A percentile compares a stretch with the other conserved stretches of the same genome.
Evolutionary conservation across 2,113 vertebrate species (phyloP).

Genomic region (Poeciliopsis prolifica): DNA sequence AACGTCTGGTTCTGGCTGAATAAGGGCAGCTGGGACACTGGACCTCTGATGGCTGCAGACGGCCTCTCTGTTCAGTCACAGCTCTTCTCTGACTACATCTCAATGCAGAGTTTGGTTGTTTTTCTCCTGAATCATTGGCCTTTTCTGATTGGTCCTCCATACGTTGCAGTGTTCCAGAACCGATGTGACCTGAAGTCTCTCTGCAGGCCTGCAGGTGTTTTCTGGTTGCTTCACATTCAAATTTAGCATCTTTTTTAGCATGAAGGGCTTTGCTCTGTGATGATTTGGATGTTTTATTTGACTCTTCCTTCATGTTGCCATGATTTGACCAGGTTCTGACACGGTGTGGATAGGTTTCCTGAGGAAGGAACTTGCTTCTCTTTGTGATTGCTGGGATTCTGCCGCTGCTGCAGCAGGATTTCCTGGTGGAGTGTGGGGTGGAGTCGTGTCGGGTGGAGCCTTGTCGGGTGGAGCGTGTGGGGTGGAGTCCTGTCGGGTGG

Average conservation of each 20-base stretch:
- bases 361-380: not conserved
- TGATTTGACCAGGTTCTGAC: constrained; percentile 1
- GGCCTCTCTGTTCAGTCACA: constrained; percentile 82
- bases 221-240: constrained; percentile 84
- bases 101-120: constrained; percentile 81
- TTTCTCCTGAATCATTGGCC: not conserved
- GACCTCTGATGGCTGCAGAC: constrained; percentile 76
- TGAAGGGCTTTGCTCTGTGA: constrained; percentile 15
- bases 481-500: constrained; percentile 70
- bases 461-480: too few relatives aligned
- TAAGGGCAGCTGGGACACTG: constrained; percentile 82
- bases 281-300: not conserved
- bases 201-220: constrained; percentile 79
- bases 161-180: not conserved
- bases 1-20: constrained; percentile 74
- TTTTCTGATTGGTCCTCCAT: constrained; percentile 9
- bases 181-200: not conserved
- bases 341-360: not conserved
- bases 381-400: constrained; percentile 1
- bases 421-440: too few relatives aligned
- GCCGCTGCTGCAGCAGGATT: not conserved
- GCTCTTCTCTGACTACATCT: constrained; percentile 85
- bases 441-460: too few relatives aligned
- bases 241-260: constrained; percentile 73
- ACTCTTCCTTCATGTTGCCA: not conserved